phyloP scores from a whole-genome alignment of 2,113 vertebrate species.

The Corydoras sp. region DNA sequence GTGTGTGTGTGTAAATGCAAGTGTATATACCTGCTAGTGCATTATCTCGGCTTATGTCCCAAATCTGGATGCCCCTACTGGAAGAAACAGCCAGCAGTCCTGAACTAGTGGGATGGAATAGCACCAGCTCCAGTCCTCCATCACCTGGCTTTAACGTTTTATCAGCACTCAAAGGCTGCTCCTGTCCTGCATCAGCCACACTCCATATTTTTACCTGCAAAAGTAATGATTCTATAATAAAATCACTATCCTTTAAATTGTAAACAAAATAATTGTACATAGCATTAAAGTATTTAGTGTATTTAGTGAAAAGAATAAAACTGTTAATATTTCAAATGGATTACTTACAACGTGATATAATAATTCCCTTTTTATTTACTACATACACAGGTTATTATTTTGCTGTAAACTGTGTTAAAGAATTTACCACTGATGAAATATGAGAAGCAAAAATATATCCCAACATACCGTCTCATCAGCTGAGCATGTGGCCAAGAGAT shows the following conservation, averaged over 20 bases:
- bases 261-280: too few relatives aligned
- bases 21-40: slow-evolving; percentile 72
- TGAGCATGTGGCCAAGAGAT: slow-evolving; percentile 82
- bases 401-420: too few relatives aligned
- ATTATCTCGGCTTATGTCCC: slow-evolving; percentile 69
- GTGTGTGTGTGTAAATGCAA: not conserved
- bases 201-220: slow-evolving; percentile 87
- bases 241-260: too few relatives aligned
- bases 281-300: too few relatives aligned
- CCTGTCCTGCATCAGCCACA: slow-evolving; percentile 57
- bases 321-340: too few relatives aligned
- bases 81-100: slow-evolving; percentile 69
- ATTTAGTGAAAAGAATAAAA: too few relatives aligned
- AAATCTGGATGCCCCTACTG: slow-evolving; percentile 61
- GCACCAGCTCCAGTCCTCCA: slow-evolving; percentile 62
- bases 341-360: too few relatives aligned
- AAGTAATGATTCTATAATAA: too few relatives aligned
- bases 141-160: slow-evolving; percentile 63
- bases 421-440: too few relatives aligned
- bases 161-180: slow-evolving; percentile 52
- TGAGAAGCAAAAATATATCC: too few relatives aligned
- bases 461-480: slow-evolving; percentile 76
- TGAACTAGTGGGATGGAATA: slow-evolving; percentile 80
- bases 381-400: too few relatives aligned
- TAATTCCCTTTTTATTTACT: too few relatives aligned